A percentile compares a stretch with the other conserved stretches of the same genome.
These are phyloP conservation scores for Sphaerophoria taeniata DNA, from an alignment of 2,888 invertebrate species.

Conservation along the genomic window DNA sequence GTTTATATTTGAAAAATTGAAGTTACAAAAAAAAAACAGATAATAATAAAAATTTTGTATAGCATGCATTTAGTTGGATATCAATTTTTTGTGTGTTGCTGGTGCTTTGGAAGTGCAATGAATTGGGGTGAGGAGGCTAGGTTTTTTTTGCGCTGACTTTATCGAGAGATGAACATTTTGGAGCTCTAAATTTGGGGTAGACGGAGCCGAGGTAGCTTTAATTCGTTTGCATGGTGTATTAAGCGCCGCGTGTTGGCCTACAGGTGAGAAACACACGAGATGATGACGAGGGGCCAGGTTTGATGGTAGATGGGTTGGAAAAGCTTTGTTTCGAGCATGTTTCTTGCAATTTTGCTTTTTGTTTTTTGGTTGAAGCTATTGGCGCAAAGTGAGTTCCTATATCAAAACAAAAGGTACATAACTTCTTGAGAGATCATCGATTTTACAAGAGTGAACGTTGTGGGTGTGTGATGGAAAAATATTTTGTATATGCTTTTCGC, in stretches of 20 bases:
- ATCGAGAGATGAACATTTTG: slow-evolving; percentile 63
- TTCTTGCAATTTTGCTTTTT: neutral
- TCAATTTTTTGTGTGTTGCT: slow-evolving; percentile 6
- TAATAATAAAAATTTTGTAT: slow-evolving; percentile 37
- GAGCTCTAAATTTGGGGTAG: slow-evolving; percentile 10
- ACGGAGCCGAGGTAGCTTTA: slow-evolving; percentile 8
- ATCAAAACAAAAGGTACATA: slow-evolving; percentile 29
- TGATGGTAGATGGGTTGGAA: slow-evolving; percentile 9
- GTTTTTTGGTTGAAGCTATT: neutral
- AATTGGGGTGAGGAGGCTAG: slow-evolving; percentile 74
- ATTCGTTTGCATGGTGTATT: slow-evolving; percentile 45
- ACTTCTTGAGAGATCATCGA: slow-evolving; percentile 53
- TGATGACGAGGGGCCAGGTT: slow-evolving; percentile 11
- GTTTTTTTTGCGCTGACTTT: neutral
- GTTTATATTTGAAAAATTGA: slow-evolving; percentile 18
- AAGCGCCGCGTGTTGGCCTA: slow-evolving; percentile 73
- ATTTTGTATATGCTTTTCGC: slow-evolving; percentile 1
- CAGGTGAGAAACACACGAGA: slow-evolving; percentile 69
- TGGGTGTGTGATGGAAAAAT: slow-evolving; percentile 59
- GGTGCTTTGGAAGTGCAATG: slow-evolving; percentile 38
- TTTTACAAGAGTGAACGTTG: slow-evolving; percentile 46
- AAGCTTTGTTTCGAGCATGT: slow-evolving; percentile 47
- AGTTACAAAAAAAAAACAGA: slow-evolving; percentile 14
- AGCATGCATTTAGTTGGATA: slow-evolving; percentile 49
- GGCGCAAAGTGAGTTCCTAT: slow-evolving; percentile 10